Base-by-base conservation (phyloP, 2,113 vertebrate species). In the Sciurus niger region DNA sequence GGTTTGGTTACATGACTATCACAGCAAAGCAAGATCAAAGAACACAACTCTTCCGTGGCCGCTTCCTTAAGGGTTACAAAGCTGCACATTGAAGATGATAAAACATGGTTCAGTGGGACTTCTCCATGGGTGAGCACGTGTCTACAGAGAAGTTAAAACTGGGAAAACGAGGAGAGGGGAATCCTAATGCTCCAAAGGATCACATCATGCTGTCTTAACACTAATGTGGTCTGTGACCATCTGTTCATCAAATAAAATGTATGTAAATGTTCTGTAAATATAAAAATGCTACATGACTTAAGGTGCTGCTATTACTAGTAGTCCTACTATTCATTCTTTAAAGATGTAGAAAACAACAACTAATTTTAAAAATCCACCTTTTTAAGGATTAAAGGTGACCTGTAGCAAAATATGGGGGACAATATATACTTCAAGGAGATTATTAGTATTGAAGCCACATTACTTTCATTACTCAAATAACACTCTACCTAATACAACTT, bases 291-390 rank as follows among this genome's bases (percentile, higher is more conserved):
- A 70, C 67, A 40, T 37, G n/a, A 73, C 40, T 73, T 73, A 73
- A 73, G 70, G n/a, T 22, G 7, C 4, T 4, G 4, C 37, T 25
- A 63, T 40, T 73, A 20, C 17, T 73, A 40, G 20, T 22, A 73
- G 17, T 40, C 20, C 34, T 18, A 40, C 70, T 6, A 40, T 40
- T 73, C n/a, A 73, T 73, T n/a, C 70, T 40, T 73, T 22, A 20
- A 20, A 73, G 20, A n/a, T 24, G 40, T 8, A 40, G 24, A 70
- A 34, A 22, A 37, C 53, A 53, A 48, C 46, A 48, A 48, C 9
- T 7, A 48, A 48, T 8, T 48, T 48, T 63, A 96, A 99, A 98
- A 22, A 73, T 98, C 98, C 9, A 63, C 24, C 18, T 28, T 30
- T 46, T 90, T 67, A 40, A n/a, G 51, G 91, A 93, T 73, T 95